Evolutionary conservation across 2,113 vertebrate species (phyloP), one percentile per base, ranked within the genome.

Genomic region (Gallinago undulata): DNA sequence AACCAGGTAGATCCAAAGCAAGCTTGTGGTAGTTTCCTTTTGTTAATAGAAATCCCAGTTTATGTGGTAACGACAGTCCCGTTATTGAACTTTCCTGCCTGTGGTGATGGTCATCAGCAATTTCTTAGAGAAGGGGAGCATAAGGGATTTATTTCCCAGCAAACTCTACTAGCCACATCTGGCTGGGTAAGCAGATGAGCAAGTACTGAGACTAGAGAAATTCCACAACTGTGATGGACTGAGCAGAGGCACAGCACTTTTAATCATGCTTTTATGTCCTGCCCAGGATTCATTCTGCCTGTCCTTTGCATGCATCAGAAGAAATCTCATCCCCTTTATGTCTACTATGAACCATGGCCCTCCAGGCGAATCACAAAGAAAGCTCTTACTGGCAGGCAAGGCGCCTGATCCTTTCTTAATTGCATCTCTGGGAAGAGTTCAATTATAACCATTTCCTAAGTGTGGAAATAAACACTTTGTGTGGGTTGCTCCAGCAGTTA

Each of bases 391-490:
- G 5, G 15, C 53, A 87, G 22, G 10, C 9, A 19, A 15, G 35
- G 51, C 82, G 19, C 22, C 3, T 2, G 48, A 45, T 76, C 1
- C 47, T 74, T 90, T 85, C 63, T 67, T 57, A 91, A 96, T 73
- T 93, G 23, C 21, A 31, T 30, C 55, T 80, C 28, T 93, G 59
- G 55, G 89, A 91, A 95, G 60, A 84, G 33, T 76, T 93, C 59
- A 74, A 7, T 77, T 83, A 51, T 74, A 88, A 67, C 12, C 11
- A 27, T 92, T 83, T 90, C 59, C 62, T 43, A 59, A 80, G 37
- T 39, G 75, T 95, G 41, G 72, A 94, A 94, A 91, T 68, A 93
- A 95, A 88, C 63, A 55, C 55, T 91, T 68, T 35, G 47, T 0
- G 43, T 95, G 25, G 82, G 67, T 63, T 90, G 43, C 37, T 80